These are phyloP conservation scores for Metalampra italica DNA, from an alignment of 2,888 invertebrate genomes.

Conservation along the genomic window DNA sequence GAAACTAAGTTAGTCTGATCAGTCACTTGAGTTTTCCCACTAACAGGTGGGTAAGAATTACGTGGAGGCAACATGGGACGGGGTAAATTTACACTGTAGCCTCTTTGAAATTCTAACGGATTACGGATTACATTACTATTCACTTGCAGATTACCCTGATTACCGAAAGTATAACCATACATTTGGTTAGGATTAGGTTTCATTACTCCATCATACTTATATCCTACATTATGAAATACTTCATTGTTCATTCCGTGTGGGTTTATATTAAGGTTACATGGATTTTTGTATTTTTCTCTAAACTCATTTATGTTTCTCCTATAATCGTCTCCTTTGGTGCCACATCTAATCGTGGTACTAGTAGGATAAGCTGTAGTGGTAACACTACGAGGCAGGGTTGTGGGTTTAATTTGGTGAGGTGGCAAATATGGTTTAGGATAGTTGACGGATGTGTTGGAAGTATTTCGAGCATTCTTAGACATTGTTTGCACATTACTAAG, in stretches of 20 bases:
- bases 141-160: conserved; percentile 74
- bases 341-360: conserved; percentile 61
- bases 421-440: conserved; percentile 67
- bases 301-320: conserved; percentile 81
- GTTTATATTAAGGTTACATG: conserved; percentile 59
- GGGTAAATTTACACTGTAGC: conserved; percentile 76
- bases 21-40: conserved; percentile 76
- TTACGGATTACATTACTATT: conserved; percentile 70
- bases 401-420: conserved; percentile 64
- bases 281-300: conserved; percentile 81
- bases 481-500: conserved; percentile 50
- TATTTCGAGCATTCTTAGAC: conserved; percentile 54
- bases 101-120: conserved; percentile 77
- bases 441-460: conserved; percentile 64
- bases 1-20: conserved; percentile 70
- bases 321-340: conserved; percentile 73
- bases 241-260: conserved; percentile 60
- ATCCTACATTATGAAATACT: conserved; percentile 66
- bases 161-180: conserved; percentile 75
- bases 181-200: conserved; percentile 67
- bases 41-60: conserved; percentile 81
- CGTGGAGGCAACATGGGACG: conserved; percentile 80
- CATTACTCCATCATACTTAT: conserved; percentile 63
- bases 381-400: conserved; percentile 70
- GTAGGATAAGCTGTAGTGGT: conserved; percentile 69